phyloP scores from a whole-genome alignment of 2,113 vertebrate species.

The Ardeotis arabs region DNA sequence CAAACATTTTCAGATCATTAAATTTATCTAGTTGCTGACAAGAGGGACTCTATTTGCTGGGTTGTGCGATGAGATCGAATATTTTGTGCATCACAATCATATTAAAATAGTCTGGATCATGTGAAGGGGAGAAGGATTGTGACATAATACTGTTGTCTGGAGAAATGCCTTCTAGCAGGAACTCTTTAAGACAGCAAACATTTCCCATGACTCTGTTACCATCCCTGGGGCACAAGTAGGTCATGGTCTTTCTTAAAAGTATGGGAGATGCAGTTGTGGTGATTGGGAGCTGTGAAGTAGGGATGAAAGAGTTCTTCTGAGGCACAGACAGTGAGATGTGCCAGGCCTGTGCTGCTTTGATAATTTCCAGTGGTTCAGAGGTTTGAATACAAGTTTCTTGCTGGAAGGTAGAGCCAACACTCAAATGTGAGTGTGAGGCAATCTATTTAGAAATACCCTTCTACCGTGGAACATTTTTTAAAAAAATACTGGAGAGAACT shows the following conservation, averaged over 20 bases:
- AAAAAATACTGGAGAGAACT: background rate
- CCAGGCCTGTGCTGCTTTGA: background rate
- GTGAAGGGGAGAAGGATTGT: background rate
- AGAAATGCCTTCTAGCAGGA: background rate
- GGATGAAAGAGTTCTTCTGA: background rate
- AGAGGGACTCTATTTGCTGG: background rate
- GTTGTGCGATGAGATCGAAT: background rate
- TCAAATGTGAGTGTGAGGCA: background rate
- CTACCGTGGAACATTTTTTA: background rate
- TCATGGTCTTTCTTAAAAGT: background rate
- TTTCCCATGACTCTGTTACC: background rate
- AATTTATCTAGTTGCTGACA: background rate
- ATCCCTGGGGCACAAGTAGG: background rate
- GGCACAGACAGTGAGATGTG: background rate
- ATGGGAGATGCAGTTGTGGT: background rate
- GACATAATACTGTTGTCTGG: background rate
- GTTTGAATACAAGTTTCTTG: background rate
- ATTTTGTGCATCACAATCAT: background rate
- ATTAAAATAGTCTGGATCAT: background rate
- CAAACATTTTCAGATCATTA: background rate
- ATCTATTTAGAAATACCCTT: background rate
- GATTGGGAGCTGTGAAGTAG: background rate
- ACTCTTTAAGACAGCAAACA: background rate
- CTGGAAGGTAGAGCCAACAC: background rate
- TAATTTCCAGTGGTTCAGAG: background rate